Conservation (phyloP, 2,113 vertebrate species). For the Charadrius vociferus region DNA sequence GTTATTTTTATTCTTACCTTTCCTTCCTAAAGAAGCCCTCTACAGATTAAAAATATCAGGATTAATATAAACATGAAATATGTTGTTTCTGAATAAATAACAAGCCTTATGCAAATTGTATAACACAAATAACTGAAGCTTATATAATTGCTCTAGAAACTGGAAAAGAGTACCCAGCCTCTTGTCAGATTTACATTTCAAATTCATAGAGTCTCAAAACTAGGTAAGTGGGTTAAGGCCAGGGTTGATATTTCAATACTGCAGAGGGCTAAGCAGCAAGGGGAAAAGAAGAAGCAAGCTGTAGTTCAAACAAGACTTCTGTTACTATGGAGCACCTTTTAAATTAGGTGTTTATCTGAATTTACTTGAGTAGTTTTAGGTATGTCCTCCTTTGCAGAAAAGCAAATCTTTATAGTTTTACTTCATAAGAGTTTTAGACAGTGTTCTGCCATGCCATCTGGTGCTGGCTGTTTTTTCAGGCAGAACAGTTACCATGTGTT, state of each 20-base stretch:
- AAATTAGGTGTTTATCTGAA: neutral
- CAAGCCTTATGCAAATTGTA: neutral
- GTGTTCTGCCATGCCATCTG: neutral
- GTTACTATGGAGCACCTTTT: neutral
- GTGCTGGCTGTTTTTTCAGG: neutral
- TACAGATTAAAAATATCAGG: neutral
- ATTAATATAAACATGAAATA: neutral
- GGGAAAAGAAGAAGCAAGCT: neutral
- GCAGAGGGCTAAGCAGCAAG: neutral
- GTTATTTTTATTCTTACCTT: neutral
- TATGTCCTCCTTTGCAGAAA: neutral
- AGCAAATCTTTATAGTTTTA: neutral
- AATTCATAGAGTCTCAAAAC: neutral
- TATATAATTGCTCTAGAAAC: neutral
- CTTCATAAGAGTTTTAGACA: neutral
- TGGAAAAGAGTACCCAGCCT: fast-evolving
- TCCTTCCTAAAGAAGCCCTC: neutral
- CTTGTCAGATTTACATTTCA: neutral
- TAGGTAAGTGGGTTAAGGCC: neutral
- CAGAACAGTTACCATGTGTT: neutral
- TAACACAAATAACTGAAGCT: neutral
- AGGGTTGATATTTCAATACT: neutral
- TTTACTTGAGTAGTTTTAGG: neutral
- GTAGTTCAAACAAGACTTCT: neutral
- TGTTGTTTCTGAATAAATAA: neutral